Evolutionary conservation across 2,888 invertebrate species (phyloP), one percentile per base, ranked within the genome.

Genomic region (Electrophaes corylata): DNA sequence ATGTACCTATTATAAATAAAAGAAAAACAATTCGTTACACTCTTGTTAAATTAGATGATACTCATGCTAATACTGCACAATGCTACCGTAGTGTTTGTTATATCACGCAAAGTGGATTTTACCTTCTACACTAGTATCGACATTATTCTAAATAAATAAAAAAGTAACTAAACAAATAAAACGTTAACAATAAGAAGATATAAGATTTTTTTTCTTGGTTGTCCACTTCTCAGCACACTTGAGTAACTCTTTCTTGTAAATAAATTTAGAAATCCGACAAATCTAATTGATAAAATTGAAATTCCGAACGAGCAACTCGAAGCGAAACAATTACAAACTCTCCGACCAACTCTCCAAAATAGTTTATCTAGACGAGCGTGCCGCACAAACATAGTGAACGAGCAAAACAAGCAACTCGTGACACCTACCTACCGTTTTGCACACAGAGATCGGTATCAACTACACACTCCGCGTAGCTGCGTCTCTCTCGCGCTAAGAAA

Each of bases 401-500:
- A 78, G 77, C 80, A 79, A 83, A 83, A 86, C 85, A 84, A 84
- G 73, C 79, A 76, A 73, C 74, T 78, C 75, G 76, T 79, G 79
- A 84, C 87, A 86, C 84, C 83, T 86, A 88, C 84, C 85, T 84
- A 88, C 82, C 79, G 82, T 79, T 83, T 80, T 79, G 83, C 84
- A 84, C 83, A 84, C 81, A 83, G 76, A 81, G 84, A 88, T 86
- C 83, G 74, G 81, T 86, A 86, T 88, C 89, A 86, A 85, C 84
- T 84, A 86, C 85, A 87, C 85, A 86, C 86, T 87, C 83, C 78
- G 78, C 70, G 75, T 88, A 84, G 84, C 81, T 88, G 86, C 86
- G 86, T 92, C 92, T 84, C 92, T 80, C 83, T 91, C 90, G 68
- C 86, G 86, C 91, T 91, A 91, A 91, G 91, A 91, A 91, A 91